Conservation (phyloP, 1,140 invertebrate species). For the Dendroctonus ponderosae region DNA sequence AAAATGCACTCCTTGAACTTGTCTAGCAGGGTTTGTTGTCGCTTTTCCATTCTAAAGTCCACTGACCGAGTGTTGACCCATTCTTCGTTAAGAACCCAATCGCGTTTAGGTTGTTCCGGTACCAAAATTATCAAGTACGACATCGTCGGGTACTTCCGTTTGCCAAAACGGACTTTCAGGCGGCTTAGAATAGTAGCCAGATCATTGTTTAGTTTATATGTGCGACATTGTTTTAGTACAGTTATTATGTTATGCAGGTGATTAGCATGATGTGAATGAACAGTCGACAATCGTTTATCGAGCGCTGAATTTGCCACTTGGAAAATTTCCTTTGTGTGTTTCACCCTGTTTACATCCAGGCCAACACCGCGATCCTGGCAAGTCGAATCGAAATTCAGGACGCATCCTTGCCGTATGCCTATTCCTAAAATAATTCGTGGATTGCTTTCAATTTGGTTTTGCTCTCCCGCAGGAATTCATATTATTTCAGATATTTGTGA, state of each 20-base stretch:
- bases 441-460: conserved; percentile 44
- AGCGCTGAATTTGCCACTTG: too few species aligned
- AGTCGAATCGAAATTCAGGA: conserved; percentile 34
- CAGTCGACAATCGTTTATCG: too few species aligned
- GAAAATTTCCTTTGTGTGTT: too few species aligned
- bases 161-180: neutral
- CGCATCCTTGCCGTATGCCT: conserved; percentile 37
- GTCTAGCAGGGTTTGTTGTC: too few species aligned
- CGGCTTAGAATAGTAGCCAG: neutral
- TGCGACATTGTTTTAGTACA: conserved; percentile 2
- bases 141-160: conserved; percentile 3
- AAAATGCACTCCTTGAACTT: too few species aligned
- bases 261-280: too few species aligned
- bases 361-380: neutral
- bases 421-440: conserved; percentile 46
- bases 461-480: conserved; percentile 40
- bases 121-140: neutral
- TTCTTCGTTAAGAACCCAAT: neutral
- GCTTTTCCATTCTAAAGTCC: too few species aligned
- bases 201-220: neutral
- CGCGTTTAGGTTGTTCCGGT: neutral
- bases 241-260: neutral
- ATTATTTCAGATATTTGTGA: conserved; percentile 41
- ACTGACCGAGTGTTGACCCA: conserved; percentile 1
- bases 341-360: conserved; percentile 3